Percentiles rank a stretch among this genome's conserved stretches.
These are phyloP conservation scores for Sebastes matsubarae DNA, from an alignment of 2,797 vertebrate genomes.

Conservation along the genomic window DNA sequence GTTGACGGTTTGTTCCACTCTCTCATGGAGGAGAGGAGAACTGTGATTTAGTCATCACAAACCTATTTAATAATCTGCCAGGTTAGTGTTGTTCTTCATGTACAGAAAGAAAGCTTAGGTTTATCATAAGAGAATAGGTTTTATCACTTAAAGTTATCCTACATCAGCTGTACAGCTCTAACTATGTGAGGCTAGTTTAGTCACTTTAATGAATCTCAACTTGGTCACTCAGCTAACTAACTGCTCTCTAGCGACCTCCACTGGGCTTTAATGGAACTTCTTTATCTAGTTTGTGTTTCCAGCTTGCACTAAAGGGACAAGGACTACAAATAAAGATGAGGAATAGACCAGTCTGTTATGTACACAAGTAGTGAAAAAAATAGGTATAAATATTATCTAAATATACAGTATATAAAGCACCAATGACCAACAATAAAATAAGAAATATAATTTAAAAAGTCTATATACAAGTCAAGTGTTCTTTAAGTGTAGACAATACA, in stretches of 20 bases:
- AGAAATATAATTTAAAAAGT: too few relatives aligned
- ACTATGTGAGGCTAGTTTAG: neutral
- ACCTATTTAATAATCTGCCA: neutral
- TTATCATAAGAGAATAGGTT: accelerated
- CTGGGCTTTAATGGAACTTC: neutral
- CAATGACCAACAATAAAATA: too few relatives aligned
- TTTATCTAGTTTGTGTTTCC: neutral
- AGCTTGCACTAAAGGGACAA: too few relatives aligned
- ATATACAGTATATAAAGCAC: too few relatives aligned
- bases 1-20: constrained; percentile 35
- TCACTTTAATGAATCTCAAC: constrained; percentile 13
- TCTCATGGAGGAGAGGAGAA: neutral
- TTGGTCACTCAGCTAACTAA: neutral
- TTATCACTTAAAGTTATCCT: accelerated
- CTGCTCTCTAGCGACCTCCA: constrained; percentile 20
- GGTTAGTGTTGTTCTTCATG: accelerated
- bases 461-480: too few relatives aligned
- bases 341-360: too few relatives aligned
- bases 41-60: neutral
- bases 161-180: neutral
- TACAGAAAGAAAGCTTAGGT: accelerated
- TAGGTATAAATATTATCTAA: too few relatives aligned
- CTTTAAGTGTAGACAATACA: too few relatives aligned
- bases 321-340: too few relatives aligned
- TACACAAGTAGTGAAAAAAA: too few relatives aligned